Evolutionary conservation across 1,140 invertebrate genomes (phyloP).

Genomic region (Gonatopus flavifemur): DNA sequence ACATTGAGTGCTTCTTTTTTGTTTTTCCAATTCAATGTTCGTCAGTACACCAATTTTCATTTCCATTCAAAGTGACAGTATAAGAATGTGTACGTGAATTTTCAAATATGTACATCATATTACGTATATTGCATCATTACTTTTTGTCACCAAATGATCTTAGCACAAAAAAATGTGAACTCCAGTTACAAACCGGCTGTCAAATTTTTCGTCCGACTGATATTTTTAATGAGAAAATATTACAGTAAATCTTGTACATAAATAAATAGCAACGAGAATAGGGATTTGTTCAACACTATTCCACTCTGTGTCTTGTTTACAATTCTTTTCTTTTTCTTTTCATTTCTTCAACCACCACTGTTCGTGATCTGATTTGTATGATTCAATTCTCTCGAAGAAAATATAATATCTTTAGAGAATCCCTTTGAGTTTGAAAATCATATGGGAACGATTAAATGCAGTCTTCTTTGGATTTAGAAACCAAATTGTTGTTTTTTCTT

Average conservation of each 20-base stretch:
- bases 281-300: conserved; percentile 19
- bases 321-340: conserved; percentile 8
- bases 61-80: too few species aligned
- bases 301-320: conserved; percentile 9
- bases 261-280: conserved; percentile 41
- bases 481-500: not conserved
- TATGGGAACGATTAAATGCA: not conserved
- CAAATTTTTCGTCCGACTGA: conserved; percentile 20
- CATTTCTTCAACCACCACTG: conserved; percentile 17
- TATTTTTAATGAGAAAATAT: conserved; percentile 19
- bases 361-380: conserved; percentile 15
- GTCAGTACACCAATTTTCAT: too few species aligned
- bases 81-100: too few species aligned
- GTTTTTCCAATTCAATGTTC: too few species aligned
- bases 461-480: not conserved
- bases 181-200: too few species aligned
- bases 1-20: too few species aligned
- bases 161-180: too few species aligned
- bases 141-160: too few species aligned
- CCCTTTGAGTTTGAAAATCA: not conserved
- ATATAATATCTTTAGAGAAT: conserved; percentile 24
- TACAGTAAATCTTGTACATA: conserved; percentile 29
- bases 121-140: too few species aligned
- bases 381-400: conserved; percentile 21
- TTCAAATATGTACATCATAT: too few species aligned